These are phyloP conservation scores for Orbicella faveolata DNA, from an alignment of 64 coral and sea anemone species.

Conservation along the genomic window DNA sequence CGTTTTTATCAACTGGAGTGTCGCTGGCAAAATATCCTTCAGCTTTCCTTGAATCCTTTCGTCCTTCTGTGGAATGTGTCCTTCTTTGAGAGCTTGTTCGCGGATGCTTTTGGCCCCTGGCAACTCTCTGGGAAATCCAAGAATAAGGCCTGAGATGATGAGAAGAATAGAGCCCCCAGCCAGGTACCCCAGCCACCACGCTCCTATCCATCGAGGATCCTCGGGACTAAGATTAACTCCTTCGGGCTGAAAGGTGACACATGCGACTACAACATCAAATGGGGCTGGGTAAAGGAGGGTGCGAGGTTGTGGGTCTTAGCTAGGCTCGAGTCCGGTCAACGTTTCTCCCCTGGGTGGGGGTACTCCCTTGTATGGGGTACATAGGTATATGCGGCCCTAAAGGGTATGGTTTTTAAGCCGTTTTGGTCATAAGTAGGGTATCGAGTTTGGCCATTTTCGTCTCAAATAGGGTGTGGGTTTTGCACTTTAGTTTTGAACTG, in stretches of 20 bases:
- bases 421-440: too few species aligned
- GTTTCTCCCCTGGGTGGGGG: too few species aligned
- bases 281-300: too few species aligned
- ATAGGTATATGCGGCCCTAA: too few species aligned
- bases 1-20: conserved; percentile 61
- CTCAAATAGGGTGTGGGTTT: too few species aligned
- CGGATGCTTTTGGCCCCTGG: conserved; percentile 77
- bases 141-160: conserved; percentile 51
- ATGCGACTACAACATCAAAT: too few species aligned
- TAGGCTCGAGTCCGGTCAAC: too few species aligned
- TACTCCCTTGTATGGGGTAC: too few species aligned
- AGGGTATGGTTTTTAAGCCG: too few species aligned
- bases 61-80: conserved; percentile 61
- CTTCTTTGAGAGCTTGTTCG: conserved; percentile 64
- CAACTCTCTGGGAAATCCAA: conserved; percentile 82
- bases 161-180: conserved; percentile 55
- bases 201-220: conserved; percentile 91
- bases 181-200: conserved; percentile 97
- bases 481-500: too few species aligned
- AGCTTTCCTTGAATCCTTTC: conserved; percentile 67
- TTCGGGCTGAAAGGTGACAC: conserved; percentile 55
- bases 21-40: conserved; percentile 77
- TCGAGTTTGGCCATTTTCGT: too few species aligned
- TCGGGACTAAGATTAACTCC: conserved; percentile 65
- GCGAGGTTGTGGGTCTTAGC: too few species aligned